phyloP scores from a whole-genome alignment of 2,113 vertebrate species.

The Caracal caracal region DNA sequence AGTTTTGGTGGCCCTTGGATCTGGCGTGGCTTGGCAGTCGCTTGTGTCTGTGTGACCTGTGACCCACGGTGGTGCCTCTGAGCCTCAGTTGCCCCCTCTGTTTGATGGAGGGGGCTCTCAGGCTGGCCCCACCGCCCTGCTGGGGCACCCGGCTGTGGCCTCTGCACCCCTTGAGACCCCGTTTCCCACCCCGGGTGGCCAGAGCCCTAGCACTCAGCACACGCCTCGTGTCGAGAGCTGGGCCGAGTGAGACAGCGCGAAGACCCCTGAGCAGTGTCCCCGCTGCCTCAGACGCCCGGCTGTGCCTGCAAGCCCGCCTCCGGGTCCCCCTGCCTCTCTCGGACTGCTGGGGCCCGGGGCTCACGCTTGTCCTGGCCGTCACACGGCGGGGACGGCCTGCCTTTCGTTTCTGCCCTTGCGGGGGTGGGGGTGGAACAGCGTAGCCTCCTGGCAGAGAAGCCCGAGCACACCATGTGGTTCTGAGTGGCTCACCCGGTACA shows the following conservation, averaged over 20 bases:
- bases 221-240: neutral
- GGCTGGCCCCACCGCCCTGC: neutral
- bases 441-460: no score
- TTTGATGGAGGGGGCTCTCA: neutral
- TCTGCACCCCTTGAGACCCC: neutral
- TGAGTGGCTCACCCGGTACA: no score
- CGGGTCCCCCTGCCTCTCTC: neutral
- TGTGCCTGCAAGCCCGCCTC: neutral
- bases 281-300: rapidly evolving
- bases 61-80: neutral
- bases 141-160: neutral
- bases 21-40: neutral
- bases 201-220: no score
- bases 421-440: no score
- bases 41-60: neutral
- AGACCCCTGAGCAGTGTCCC: neutral
- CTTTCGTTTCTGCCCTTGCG: neutral
- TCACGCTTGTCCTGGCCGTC: neutral
- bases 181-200: neutral
- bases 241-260: neutral
- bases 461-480: no score
- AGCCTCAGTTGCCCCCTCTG: neutral
- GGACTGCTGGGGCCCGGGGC: neutral
- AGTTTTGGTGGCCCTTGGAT: neutral
- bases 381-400: neutral